Conservation (phyloP, 2,797 vertebrate genomes). For the Scolopax bukidnonensis region DNA sequence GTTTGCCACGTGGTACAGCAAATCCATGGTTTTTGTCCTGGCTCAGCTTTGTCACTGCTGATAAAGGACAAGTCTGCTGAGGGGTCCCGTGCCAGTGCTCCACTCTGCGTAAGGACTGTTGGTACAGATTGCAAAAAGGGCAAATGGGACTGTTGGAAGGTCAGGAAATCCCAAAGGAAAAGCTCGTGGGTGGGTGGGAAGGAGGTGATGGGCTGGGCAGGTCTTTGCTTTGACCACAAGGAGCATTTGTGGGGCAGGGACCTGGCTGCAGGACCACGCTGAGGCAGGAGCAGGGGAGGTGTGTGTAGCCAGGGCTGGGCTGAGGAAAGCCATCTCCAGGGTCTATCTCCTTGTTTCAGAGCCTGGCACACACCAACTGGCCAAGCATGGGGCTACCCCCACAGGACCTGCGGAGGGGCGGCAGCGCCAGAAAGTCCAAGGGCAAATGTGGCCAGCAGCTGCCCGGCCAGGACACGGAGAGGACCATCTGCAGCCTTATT, state of each 20-base stretch:
- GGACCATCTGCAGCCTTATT: conserved; percentile 41
- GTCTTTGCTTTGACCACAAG: neutral
- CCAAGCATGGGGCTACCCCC: conserved; percentile 63
- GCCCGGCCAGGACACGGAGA: conserved; percentile 78
- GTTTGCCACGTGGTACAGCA: neutral
- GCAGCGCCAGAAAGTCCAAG: conserved; percentile 83
- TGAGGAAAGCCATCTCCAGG: neutral
- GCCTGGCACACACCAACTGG: conserved; percentile 72
- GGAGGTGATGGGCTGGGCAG: neutral
- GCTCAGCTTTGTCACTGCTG: neutral
- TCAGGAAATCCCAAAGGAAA: neutral
- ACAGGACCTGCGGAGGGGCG: conserved; percentile 78
- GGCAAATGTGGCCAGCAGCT: conserved; percentile 74
- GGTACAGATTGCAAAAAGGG: neutral
- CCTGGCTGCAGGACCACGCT: fast-evolving
- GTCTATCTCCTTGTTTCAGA: neutral
- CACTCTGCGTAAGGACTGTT: fast-evolving
- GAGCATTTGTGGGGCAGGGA: fast-evolving
- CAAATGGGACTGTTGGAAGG: neutral
- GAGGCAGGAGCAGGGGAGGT: neutral
- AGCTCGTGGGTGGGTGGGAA: neutral
- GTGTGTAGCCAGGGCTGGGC: neutral
- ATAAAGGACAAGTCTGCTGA: neutral
- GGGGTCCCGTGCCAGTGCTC: neutral
- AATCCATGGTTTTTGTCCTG: neutral